Conservation (phyloP, 1,140 invertebrate species). For the Saxidomus purpurata region DNA sequence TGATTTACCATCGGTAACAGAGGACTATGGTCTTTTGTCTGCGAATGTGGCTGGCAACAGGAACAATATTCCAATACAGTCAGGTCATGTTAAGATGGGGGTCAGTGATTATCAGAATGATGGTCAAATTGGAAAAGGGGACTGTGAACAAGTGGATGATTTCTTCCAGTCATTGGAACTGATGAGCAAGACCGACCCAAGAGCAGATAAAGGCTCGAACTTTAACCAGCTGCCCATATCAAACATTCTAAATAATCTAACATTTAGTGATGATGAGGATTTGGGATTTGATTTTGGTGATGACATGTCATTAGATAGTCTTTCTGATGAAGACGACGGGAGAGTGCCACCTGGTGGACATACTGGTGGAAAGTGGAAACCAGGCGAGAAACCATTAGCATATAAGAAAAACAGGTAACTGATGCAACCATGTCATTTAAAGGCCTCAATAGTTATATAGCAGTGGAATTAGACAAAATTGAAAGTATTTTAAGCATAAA, state of each 20-base stretch:
- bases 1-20: not conserved
- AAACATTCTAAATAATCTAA: constrained; percentile 81
- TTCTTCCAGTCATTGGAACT: constrained; percentile 95
- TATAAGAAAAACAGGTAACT: constrained; percentile 49
- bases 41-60: constrained; percentile 34
- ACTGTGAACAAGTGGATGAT: constrained; percentile 89
- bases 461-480: too few species aligned
- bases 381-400: constrained; percentile 65
- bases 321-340: constrained; percentile 80
- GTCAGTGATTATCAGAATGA: not conserved
- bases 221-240: constrained; percentile 76
- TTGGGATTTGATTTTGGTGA: constrained; percentile 75
- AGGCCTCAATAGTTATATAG: too few species aligned
- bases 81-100: not conserved
- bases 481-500: too few species aligned
- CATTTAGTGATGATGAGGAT: constrained; percentile 82
- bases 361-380: constrained; percentile 84
- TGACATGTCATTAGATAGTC: constrained; percentile 75
- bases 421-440: too few species aligned
- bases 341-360: constrained; percentile 88
- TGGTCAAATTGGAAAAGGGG: constrained; percentile 17
- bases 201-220: constrained; percentile 31
- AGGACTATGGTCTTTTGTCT: constrained; percentile 52
- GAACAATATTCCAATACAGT: constrained; percentile 1
- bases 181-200: constrained; percentile 90